Base-by-base conservation (phyloP, 2,797 vertebrate species). In the Sebastes elongatus region DNA sequence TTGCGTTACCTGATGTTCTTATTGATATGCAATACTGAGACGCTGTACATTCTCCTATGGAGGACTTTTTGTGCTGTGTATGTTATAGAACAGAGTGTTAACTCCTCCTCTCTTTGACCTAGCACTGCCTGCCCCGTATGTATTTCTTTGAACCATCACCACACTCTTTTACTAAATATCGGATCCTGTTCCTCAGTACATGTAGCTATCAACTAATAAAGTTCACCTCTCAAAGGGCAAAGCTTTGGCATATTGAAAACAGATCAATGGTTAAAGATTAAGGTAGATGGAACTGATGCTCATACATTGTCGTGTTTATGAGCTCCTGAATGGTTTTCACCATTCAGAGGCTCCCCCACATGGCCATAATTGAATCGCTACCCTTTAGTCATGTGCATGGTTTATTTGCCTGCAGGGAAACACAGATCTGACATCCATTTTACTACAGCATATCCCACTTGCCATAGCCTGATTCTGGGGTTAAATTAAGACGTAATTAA, bases 211-310 rank as follows among this genome's bases (percentile, higher is more conserved):
- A 18, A 18, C 20, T 38, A 38, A 9, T 57, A 25, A 42, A 35
- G 70, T 70, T 81, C 33, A 75, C 68, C 74, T 77, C 68, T 86
- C 73, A 88, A 88, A 90, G 80, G 84, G 85, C 75, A 81, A 55
- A 52, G 66, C 82, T 81, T 81, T 83, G 76, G 76, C 81, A 76
- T 90, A 88, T 88, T 88, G 87, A 89, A 92, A 90, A 86, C 78
- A 81, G 85, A 90, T 91, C 77, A 87, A 61, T 66, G 30, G n/a
- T 73, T 62, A 32, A 53, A 71, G 60, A 87, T 76, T 61, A 64
- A 82, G 52, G 33, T 64, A 77, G 78, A 86, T 71, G 42, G 38
- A 76, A 63, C 2, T 33, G 62, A 27, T 71, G 52, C 65, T 76
- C 20, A 4, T 76, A 82, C 74, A 74, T 62, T 71, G 76, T 74